A percentile compares a stretch with the other conserved stretches of the same genome.
Evolutionary conservation across 2,888 invertebrate species (phyloP).

Genomic region (Thecophora atra): DNA sequence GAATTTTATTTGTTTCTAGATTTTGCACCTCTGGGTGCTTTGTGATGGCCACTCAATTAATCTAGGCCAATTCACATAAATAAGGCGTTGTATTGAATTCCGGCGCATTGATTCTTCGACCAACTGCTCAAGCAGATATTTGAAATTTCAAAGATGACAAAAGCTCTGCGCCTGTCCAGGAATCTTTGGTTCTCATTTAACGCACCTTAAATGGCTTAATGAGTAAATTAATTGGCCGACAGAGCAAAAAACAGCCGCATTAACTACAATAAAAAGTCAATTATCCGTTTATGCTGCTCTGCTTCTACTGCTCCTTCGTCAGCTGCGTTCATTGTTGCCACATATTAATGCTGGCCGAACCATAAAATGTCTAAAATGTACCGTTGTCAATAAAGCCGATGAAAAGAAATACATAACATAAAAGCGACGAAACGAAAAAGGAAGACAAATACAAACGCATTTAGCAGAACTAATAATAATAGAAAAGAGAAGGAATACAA

Average conservation of each 20-base stretch:
- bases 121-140: background rate
- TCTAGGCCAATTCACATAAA: slow-evolving; percentile 23
- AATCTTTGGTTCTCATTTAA: slow-evolving; percentile 19
- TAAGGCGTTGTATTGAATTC: background rate
- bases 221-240: slow-evolving; percentile 30
- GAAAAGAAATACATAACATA: too few relatives aligned
- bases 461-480: too few relatives aligned
- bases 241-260: slow-evolving; percentile 14
- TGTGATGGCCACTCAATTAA: background rate
- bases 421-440: too few relatives aligned
- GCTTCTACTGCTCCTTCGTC: background rate
- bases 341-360: too few relatives aligned
- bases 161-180: background rate
- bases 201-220: slow-evolving; percentile 32
- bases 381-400: too few relatives aligned
- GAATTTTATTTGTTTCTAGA: background rate
- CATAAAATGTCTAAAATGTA: too few relatives aligned
- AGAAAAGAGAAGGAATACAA: too few relatives aligned
- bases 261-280: slow-evolving; percentile 31
- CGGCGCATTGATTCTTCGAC: background rate
- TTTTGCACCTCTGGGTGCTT: background rate
- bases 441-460: too few relatives aligned
- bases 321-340: too few relatives aligned
- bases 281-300: slow-evolving; percentile 16
- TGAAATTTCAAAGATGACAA: background rate